phyloP scores from a whole-genome alignment of 2,888 invertebrate species.

The Protophormia terraenovae region DNA sequence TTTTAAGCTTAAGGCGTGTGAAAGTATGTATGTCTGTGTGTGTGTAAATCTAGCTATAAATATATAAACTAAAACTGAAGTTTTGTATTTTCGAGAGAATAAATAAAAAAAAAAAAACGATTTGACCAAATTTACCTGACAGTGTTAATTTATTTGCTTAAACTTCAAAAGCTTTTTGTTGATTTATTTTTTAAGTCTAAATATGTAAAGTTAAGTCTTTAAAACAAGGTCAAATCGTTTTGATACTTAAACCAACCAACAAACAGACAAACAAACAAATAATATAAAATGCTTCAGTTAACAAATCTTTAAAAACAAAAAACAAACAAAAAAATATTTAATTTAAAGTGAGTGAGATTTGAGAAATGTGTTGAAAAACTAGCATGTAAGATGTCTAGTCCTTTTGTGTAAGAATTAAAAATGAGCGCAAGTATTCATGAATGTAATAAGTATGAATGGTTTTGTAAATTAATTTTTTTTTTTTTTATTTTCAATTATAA shows the following conservation, averaged over 20 bases:
- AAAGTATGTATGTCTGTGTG: background rate
- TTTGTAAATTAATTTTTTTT: background rate
- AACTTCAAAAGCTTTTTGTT: slow-evolving; percentile 64
- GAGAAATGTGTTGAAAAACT: slow-evolving; percentile 27
- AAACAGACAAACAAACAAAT: background rate
- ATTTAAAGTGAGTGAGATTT: slow-evolving; percentile 45
- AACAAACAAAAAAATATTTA: background rate
- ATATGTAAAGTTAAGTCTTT: slow-evolving; percentile 46
- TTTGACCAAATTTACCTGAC: slow-evolving; percentile 60
- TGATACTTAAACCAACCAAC: background rate
- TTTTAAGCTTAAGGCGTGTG: slow-evolving; percentile 5
- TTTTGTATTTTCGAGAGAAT: background rate
- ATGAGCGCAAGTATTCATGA: background rate
- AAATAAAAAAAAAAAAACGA: slow-evolving; percentile 25
- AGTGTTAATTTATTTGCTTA: slow-evolving; percentile 62
- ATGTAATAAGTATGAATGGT: background rate
- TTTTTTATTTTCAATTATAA: background rate
- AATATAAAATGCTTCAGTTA: slow-evolving; percentile 9
- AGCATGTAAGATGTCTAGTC: slow-evolving; percentile 64
- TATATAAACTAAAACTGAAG: background rate
- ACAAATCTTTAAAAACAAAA: background rate
- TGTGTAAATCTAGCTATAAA: background rate
- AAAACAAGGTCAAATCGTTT: slow-evolving; percentile 36
- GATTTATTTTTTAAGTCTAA: slow-evolving; percentile 65
- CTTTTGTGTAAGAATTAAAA: slow-evolving; percentile 40